phyloP scores from a whole-genome alignment of 1,140 invertebrate genomes.

The Heliconius eleuchia region DNA sequence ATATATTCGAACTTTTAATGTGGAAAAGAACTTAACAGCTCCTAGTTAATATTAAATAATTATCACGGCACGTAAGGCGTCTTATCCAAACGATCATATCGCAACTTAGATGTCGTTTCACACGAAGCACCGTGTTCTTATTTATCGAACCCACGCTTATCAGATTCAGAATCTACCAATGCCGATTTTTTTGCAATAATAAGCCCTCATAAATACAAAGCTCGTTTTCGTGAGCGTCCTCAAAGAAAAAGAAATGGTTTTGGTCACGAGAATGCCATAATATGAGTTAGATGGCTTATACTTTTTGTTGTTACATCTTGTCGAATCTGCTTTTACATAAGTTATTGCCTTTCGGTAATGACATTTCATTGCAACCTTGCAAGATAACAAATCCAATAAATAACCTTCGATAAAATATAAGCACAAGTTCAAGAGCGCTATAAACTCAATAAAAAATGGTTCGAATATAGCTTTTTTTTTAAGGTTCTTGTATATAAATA shows the following conservation, averaged over 20 bases:
- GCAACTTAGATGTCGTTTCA: conserved; percentile 24
- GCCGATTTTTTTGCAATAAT: conserved; percentile 53
- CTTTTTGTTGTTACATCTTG: conserved; percentile 63
- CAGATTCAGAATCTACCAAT: conserved; percentile 45
- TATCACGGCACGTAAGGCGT: conserved; percentile 2
- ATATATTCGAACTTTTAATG: background rate
- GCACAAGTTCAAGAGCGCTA: conserved; percentile 57
- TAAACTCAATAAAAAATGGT: background rate
- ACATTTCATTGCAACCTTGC: conserved; percentile 59
- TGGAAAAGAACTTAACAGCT: background rate
- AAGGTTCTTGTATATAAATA: background rate
- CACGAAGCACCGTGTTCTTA: conserved; percentile 43
- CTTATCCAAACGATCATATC: conserved; percentile 30
- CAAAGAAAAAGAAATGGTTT: conserved; percentile 65
- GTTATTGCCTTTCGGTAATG: conserved; percentile 56
- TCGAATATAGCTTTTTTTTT: background rate
- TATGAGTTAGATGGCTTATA: conserved; percentile 62
- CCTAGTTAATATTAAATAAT: conserved; percentile 18
- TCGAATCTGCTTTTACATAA: conserved; percentile 62
- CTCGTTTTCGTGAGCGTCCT: conserved; percentile 71
- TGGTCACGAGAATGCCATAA: conserved; percentile 64
- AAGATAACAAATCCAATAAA: conserved; percentile 33
- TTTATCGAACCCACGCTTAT: conserved; percentile 60
- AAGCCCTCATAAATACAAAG: conserved; percentile 61
- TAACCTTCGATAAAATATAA: conserved; percentile 45